These are phyloP conservation scores for Bursaphelenchus okinawaensis DNA, from an alignment of 2,888 invertebrate genomes.

Conservation along the genomic window DNA sequence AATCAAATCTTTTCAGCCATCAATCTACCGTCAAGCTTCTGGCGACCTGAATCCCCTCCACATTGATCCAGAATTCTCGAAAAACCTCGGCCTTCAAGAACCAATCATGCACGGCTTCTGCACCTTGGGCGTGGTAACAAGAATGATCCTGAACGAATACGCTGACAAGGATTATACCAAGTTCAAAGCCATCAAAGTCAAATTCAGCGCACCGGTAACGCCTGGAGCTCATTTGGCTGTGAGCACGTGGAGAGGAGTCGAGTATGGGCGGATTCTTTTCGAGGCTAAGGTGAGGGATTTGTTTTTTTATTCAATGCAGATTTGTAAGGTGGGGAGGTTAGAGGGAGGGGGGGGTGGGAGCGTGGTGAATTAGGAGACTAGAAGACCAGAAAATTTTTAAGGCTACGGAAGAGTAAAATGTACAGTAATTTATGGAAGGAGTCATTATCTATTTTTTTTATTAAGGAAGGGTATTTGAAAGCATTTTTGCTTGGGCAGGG, in stretches of 20 bases:
- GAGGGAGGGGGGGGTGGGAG: no score
- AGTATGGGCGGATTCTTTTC: conserved; percentile 74
- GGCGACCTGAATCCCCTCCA: conserved; percentile 95
- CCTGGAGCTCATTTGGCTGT: conserved; percentile 88
- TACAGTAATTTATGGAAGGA: no score
- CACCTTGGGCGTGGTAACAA: conserved; percentile 75
- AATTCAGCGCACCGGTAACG: conserved; percentile 85
- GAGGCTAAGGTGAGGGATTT: conserved; percentile 67
- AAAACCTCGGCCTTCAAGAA: conserved; percentile 68
- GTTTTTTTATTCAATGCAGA: no score
- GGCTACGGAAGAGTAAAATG: no score
- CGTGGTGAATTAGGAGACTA: no score
- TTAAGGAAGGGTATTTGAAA: no score
- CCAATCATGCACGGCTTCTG: conserved; percentile 95
- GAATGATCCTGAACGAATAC: conserved; percentile 72
- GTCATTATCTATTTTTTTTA: no score
- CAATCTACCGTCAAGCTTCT: conserved; percentile 68
- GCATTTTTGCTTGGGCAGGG: no score
- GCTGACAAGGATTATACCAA: conserved; percentile 73
- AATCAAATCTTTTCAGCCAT: background rate
- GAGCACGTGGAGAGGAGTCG: conserved; percentile 80
- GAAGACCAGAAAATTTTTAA: no score
- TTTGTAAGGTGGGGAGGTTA: no score
- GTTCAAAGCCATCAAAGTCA: conserved; percentile 81
- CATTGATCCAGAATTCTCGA: conserved; percentile 82